Conservation (phyloP, 2,113 vertebrate genomes). For the Merops nubicus region DNA sequence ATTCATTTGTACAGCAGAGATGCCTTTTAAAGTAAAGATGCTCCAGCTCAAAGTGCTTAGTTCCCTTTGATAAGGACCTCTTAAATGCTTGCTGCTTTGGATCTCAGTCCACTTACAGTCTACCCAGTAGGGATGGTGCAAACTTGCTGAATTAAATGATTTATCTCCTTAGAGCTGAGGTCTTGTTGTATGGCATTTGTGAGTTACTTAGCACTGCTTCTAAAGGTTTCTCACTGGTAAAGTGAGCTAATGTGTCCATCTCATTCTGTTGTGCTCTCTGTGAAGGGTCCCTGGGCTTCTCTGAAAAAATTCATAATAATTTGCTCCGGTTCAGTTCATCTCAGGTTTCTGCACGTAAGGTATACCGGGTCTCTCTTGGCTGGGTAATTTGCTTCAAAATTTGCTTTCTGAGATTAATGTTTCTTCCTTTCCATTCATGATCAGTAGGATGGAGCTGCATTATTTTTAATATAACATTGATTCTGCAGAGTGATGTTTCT, state of each 20-base stretch:
- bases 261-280: accelerated
- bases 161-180: neutral
- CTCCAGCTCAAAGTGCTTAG: neutral
- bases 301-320: neutral
- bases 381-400: neutral
- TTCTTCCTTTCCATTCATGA: neutral
- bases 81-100: neutral
- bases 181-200: neutral
- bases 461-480: neutral
- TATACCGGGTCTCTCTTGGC: neutral
- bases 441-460: neutral
- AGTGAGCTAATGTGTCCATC: neutral
- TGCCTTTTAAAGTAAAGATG: neutral
- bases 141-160: neutral
- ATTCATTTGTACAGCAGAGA: neutral
- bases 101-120: neutral
- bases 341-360: neutral
- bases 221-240: neutral
- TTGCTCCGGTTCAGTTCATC: neutral
- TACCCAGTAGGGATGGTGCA: neutral
- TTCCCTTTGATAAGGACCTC: neutral
- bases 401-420: neutral
- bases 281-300: neutral
- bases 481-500: neutral
- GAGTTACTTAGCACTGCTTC: neutral